Conservation (phyloP, 2,797 vertebrate genomes). For the Myioborus melanocephalus region DNA sequence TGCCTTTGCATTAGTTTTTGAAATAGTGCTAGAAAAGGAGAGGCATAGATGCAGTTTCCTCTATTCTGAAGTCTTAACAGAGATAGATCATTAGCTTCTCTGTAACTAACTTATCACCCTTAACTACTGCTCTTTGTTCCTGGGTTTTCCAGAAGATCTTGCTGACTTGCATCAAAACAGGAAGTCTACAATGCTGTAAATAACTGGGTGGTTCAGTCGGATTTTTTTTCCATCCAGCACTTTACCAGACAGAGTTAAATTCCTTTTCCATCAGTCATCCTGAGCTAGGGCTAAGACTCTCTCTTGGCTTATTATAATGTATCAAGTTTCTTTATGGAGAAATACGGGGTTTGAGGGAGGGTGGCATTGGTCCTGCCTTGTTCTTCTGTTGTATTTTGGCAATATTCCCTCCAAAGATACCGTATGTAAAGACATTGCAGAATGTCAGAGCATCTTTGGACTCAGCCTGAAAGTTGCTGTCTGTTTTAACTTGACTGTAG, state of each 20-base stretch:
- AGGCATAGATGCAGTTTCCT: neutral
- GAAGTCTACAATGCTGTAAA: constrained; percentile 46
- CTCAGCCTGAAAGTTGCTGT: neutral
- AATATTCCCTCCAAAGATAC: neutral
- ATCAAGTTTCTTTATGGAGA: neutral
- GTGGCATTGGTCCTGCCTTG: neutral
- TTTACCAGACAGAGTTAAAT: constrained; percentile 11
- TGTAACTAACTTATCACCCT: constrained; percentile 13
- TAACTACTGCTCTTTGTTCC: constrained; percentile 39
- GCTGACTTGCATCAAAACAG: constrained; percentile 47
- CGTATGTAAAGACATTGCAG: neutral
- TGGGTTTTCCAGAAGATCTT: constrained; percentile 34
- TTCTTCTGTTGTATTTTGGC: neutral
- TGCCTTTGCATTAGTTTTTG: neutral
- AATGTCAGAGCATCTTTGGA: neutral
- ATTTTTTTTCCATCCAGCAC: neutral
- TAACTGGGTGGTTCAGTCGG: constrained; percentile 6
- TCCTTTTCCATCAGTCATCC: neutral
- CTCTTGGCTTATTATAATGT: neutral
- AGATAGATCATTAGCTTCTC: constrained; percentile 4
- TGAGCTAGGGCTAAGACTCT: neutral
- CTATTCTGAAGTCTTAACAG: neutral
- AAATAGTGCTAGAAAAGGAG: neutral
- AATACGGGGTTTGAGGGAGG: neutral
- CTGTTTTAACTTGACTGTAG: neutral